These are phyloP conservation scores for Synaphobranchus kaupii DNA, from an alignment of 2,797 vertebrate species.

Conservation along the genomic window DNA sequence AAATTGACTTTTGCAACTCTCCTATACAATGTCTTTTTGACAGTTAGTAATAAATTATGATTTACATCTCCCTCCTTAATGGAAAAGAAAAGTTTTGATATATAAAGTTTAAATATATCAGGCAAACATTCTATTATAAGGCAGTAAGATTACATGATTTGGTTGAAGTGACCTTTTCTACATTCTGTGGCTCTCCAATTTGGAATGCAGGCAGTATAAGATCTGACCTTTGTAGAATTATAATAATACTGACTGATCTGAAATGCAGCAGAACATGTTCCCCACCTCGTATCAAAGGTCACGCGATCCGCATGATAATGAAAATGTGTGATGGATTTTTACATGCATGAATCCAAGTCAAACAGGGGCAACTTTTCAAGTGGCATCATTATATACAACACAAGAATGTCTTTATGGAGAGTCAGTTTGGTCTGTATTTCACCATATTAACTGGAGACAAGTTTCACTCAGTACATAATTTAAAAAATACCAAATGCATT, in stretches of 20 bases:
- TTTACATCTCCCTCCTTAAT: not conserved
- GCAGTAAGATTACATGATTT: conserved; percentile 50
- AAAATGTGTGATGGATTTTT: conserved; percentile 32
- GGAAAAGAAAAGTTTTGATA: conserved; percentile 16
- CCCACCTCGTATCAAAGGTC: conserved; percentile 38
- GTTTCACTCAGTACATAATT: not conserved
- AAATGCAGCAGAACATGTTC: conserved; percentile 43
- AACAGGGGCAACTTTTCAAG: not conserved
- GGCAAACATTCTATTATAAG: conserved; percentile 50
- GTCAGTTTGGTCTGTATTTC: not conserved
- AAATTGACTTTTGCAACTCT: not conserved
- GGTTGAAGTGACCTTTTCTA: conserved; percentile 56
- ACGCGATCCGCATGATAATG: conserved; percentile 30
- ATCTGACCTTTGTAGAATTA: conserved; percentile 51
- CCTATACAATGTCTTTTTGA: not conserved
- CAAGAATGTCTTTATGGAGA: not conserved
- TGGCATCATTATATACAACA: not conserved
- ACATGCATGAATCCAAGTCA: conserved; percentile 23
- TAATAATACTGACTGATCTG: conserved; percentile 44
- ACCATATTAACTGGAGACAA: not conserved
- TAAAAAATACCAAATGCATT: not conserved
- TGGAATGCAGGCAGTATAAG: conserved; percentile 51
- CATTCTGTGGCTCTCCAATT: conserved; percentile 45
- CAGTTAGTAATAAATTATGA: not conserved
- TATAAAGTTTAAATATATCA: conserved; percentile 54